phyloP scores from a whole-genome alignment of 92 coral and sea anemone genomes.

The Zoanthus sansibaricus region DNA sequence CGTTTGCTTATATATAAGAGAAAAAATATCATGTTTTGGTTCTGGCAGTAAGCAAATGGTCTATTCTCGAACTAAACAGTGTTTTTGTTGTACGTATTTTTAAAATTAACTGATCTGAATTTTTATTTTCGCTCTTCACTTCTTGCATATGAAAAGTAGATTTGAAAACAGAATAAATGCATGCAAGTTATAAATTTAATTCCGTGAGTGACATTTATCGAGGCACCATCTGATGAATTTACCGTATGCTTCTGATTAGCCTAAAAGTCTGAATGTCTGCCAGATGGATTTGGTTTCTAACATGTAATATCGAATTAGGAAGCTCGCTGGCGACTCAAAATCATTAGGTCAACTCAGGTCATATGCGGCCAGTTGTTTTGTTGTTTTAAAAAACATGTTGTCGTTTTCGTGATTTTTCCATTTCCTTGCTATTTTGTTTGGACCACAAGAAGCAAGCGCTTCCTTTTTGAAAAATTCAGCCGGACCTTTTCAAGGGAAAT shows the following conservation, averaged over 20 bases:
- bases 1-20: no score
- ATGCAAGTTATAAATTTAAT: neutral
- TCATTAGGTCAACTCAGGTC: constrained; percentile 9
- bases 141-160: neutral
- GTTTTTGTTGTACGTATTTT: neutral
- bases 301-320: neutral
- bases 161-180: neutral
- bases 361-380: neutral
- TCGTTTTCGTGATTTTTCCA: neutral
- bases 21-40: neutral
- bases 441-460: neutral
- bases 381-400: constrained; percentile 1
- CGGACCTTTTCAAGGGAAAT: neutral
- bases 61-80: neutral
- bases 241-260: constrained; percentile 22
- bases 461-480: neutral
- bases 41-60: neutral
- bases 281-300: constrained; percentile 26
- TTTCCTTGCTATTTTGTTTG: neutral
- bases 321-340: constrained; percentile 18
- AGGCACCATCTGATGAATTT: neutral
- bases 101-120: neutral
- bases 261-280: constrained; percentile 14
- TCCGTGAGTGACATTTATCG: neutral
- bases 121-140: neutral